Evolutionary conservation across 2,888 invertebrate genomes (phyloP).

Genomic region (Mesorhabditis spiculigera): DNA sequence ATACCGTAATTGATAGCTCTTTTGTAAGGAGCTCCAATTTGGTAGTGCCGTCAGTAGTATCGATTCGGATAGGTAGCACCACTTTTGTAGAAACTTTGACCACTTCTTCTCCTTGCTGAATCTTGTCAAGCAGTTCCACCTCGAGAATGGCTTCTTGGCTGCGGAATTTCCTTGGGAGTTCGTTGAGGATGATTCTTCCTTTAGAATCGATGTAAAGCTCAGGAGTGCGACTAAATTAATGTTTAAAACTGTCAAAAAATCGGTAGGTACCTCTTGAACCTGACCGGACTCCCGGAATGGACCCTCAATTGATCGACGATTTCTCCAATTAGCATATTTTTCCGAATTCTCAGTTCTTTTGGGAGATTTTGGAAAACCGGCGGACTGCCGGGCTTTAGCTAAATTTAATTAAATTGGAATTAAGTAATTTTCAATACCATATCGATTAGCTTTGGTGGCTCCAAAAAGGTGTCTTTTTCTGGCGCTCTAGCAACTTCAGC

Average conservation of each 20-base stretch:
- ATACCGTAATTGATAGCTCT: no score
- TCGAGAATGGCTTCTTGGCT: neutral
- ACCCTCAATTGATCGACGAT: neutral
- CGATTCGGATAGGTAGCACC: neutral
- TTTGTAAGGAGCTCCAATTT: no score
- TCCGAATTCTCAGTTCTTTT: neutral
- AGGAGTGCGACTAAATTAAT: neutral
- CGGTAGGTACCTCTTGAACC: neutral
- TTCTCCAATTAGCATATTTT: neutral
- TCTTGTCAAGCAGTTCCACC: neutral
- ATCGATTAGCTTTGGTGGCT: no score
- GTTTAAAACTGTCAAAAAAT: neutral
- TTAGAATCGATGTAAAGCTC: neutral
- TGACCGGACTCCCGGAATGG: neutral
- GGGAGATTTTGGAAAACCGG: neutral
- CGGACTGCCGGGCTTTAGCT: neutral
- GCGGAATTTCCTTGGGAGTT: neutral
- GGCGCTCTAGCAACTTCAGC: no score
- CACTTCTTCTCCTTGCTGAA: neutral
- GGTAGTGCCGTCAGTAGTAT: no score
- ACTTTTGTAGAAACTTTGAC: neutral
- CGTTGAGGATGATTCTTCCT: neutral
- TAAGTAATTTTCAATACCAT: neutral
- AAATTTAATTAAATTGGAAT: neutral
- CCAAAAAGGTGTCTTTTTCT: no score